Conservation (phyloP, 2,797 vertebrate species). For the Alcedo atthis region DNA sequence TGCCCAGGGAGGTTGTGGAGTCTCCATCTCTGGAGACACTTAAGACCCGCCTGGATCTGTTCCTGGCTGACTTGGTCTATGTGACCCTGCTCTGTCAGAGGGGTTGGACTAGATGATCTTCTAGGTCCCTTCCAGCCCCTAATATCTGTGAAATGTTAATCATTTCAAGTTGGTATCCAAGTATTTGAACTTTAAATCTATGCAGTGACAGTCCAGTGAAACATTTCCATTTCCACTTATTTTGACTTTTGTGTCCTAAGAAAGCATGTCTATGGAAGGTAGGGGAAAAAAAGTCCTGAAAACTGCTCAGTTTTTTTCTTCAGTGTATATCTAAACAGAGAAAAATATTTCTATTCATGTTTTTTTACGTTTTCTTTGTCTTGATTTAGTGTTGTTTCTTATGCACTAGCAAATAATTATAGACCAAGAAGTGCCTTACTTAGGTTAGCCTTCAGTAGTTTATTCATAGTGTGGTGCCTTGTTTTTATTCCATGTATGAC, state of each 20-base stretch:
- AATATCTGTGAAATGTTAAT: not conserved
- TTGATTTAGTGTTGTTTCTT: not conserved
- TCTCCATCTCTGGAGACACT: too few species aligned
- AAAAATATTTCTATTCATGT: not conserved
- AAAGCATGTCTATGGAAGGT: not conserved
- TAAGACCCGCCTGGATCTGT: too few species aligned
- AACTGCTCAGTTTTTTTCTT: not conserved
- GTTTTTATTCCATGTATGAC: rapidly evolving
- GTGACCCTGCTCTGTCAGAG: too few species aligned
- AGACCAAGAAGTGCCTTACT: not conserved
- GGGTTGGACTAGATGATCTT: too few species aligned
- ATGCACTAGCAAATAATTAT: not conserved
- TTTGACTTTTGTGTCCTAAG: not conserved
- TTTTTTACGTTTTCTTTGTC: not conserved
- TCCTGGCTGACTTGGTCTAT: too few species aligned
- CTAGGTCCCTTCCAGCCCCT: too few species aligned
- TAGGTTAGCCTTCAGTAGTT: not conserved
- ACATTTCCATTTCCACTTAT: not conserved
- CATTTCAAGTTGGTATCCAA: not conserved
- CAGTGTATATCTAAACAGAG: not conserved
- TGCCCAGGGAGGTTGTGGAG: too few species aligned
- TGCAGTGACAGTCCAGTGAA: not conserved
- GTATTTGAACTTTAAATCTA: not conserved
- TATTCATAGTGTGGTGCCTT: not conserved
- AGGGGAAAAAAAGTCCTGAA: not conserved